A percentile compares a stretch with the other conserved stretches of the same genome.
Conservation (phyloP, 2,113 vertebrate species). For the Trematocara variabile region DNA sequence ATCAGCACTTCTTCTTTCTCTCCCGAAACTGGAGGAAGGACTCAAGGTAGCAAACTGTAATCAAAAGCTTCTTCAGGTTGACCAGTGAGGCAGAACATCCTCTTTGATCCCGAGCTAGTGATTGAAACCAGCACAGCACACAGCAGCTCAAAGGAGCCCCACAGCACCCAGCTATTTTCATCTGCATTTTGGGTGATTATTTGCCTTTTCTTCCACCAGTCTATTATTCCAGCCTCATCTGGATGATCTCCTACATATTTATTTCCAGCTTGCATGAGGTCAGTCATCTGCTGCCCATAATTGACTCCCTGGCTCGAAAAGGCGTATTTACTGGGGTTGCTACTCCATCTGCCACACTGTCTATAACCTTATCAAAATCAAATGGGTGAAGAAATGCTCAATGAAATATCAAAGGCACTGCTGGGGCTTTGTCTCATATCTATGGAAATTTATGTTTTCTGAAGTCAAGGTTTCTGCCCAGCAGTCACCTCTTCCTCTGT, state of each 20-base stretch:
- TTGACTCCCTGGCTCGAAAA: constrained; percentile 32
- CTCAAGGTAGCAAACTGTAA: not conserved
- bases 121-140: not conserved
- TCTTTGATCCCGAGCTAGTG: not conserved
- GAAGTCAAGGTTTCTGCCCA: constrained; percentile 1
- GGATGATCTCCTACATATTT: constrained; percentile 17
- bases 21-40: not conserved
- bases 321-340: constrained; percentile 19
- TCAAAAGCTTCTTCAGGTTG: not conserved
- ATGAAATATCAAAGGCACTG: constrained; percentile 42
- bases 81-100: not conserved
- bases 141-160: not conserved
- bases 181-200: not conserved
- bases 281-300: constrained; percentile 45
- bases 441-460: constrained; percentile 57
- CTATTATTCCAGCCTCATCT: constrained; percentile 28
- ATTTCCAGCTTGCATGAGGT: constrained; percentile 27
- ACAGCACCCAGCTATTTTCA: not conserved
- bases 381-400: constrained; percentile 34
- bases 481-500: not conserved
- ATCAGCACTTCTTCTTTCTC: not conserved
- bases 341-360: constrained; percentile 17
- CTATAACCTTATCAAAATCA: constrained; percentile 55
- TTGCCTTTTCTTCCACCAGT: not conserved
- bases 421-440: constrained; percentile 45